These are phyloP conservation scores for Pedetes capensis DNA, from an alignment of 2,113 vertebrate genomes.

Conservation along the genomic window DNA sequence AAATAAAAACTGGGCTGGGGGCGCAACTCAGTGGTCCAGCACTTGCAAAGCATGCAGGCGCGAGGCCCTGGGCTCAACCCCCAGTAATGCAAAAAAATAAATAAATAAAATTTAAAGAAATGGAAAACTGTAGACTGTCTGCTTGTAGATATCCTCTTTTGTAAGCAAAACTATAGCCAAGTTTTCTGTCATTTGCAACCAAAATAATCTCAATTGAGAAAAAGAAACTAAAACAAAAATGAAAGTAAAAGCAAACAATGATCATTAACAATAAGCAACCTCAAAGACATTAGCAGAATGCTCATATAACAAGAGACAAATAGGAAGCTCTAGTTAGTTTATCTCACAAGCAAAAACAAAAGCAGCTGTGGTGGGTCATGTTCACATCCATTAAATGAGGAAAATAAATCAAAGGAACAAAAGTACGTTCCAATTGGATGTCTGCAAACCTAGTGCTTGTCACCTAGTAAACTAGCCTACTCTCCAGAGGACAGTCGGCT, in stretches of 20 bases:
- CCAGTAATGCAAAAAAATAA: too few relatives aligned
- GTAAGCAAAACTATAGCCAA: neutral
- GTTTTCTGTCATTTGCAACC: too few relatives aligned
- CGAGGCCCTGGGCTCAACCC: too few relatives aligned
- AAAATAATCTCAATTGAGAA: too few relatives aligned
- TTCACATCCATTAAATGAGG: neutral
- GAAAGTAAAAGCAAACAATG: too few relatives aligned
- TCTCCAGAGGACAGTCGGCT: neutral
- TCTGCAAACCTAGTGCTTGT: neutral
- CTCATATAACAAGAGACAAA: neutral
- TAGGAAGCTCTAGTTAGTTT: neutral
- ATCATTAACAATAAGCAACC: neutral
- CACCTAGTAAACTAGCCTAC: neutral
- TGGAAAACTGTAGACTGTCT: too few relatives aligned
- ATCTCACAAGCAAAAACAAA: neutral
- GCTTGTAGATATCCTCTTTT: neutral
- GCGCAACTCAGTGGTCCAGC: too few relatives aligned
- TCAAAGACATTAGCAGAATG: neutral
- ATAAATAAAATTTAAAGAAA: too few relatives aligned
- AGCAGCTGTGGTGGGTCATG: neutral
- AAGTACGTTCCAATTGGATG: neutral
- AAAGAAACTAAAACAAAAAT: too few relatives aligned
- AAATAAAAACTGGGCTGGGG: too few relatives aligned
- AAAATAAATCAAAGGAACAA: constrained; percentile 7
- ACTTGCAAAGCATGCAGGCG: too few relatives aligned